Evolutionary conservation across 2,113 vertebrate species (phyloP), one percentile per base, ranked within the genome.

Genomic region (Sterrhoptilus dennistouni): DNA sequence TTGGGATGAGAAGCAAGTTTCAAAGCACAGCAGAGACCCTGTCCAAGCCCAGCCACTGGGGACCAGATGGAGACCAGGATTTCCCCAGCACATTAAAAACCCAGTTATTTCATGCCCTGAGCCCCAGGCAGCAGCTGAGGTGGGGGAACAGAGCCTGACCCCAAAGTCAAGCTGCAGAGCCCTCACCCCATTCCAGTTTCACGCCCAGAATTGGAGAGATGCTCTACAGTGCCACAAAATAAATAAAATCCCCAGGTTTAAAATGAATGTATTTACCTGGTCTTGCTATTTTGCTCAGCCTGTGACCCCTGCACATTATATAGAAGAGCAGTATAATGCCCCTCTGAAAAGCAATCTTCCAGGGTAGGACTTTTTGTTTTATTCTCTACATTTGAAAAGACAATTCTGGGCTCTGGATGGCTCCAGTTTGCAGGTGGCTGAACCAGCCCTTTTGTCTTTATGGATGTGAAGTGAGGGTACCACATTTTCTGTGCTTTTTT

Each of bases 21-120:
- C 22, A 15, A 11, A 13, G 42, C 40, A 31, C 0, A 0, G 40
- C 40, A 76, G 68, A 60, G 33, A 71, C 35, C 21, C 1, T 5
- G 65, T 12, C 9, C 33, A 8, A 60, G 38, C 44, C 27, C 47
- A 45, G 71, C 28, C 2, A 0, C 1, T 29, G 38, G 31, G 18
- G 15, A 56, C 18, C 76, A 68, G 57, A 40, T 72, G 50, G n/a
- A 81, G 21, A 81, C 6, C 4, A 3, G 15, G 13, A 8, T 23
- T 89, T 53, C 81, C 47, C 52, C 74, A 40, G 0, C 9, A 5
- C 2, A 42, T 19, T 33, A 23, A 81, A 82, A 80, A n/a, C 27
- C 8, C 10, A 1, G 0, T 45, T 70, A 66, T 82, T 66, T 23
- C 13, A 5, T 63, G 23, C 13, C 20, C 40, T 27, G 4, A 87